Conservation (phyloP, 2,113 vertebrate genomes). For the Sylvia atricapilla region DNA sequence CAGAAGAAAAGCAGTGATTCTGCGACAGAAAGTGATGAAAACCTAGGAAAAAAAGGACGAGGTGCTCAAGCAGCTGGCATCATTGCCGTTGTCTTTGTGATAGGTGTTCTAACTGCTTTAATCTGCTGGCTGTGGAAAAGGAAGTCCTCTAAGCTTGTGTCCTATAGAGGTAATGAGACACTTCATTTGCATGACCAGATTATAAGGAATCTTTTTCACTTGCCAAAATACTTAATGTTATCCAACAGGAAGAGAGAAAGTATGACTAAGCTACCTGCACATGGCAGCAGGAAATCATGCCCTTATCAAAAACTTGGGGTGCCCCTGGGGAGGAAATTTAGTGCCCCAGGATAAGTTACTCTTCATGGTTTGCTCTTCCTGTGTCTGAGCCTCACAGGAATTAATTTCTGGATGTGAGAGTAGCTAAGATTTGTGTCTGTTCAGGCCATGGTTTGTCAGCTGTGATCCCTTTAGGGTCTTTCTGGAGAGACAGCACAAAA, state of each 20-base stretch:
- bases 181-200: background rate
- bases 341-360: background rate
- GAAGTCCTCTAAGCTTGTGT: background rate
- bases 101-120: background rate
- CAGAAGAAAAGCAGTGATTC: background rate
- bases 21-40: background rate
- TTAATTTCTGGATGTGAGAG: background rate
- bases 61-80: conserved; percentile 37
- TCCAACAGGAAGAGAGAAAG: accelerated
- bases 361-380: background rate
- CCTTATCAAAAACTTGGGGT: background rate
- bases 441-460: background rate
- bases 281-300: background rate
- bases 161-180: conserved; percentile 42
- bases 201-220: background rate
- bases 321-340: background rate
- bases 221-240: background rate
- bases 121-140: background rate
- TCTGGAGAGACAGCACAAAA: background rate
- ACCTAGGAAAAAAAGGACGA: background rate
- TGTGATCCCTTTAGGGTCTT: background rate
- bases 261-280: background rate
- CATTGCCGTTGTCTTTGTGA: background rate
- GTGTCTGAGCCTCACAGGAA: background rate
- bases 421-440: background rate